These are phyloP conservation scores for Halichondria panicea DNA, from an alignment of 37 sponge, comb jelly and placozoan species.

Conservation along the genomic window DNA sequence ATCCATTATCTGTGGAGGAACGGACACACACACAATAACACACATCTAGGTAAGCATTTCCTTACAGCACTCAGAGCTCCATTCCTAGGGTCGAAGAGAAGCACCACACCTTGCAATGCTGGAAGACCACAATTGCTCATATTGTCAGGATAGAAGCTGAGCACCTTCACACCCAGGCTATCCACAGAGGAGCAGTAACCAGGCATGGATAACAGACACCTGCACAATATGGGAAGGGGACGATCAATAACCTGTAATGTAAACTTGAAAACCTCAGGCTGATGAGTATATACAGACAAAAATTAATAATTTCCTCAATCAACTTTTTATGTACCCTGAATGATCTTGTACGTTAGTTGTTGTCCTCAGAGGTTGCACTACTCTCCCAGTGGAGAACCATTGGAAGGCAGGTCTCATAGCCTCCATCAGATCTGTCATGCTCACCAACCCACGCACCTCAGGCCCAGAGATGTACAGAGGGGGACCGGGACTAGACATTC, in stretches of 20 bases:
- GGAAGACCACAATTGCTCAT: constrained; percentile 46
- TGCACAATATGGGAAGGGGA: constrained; percentile 1
- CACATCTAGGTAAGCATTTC: too few species aligned
- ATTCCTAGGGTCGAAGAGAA: constrained; percentile 63
- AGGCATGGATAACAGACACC: constrained; percentile 76
- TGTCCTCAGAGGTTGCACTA: constrained; percentile 76
- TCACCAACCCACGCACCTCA: constrained; percentile 40
- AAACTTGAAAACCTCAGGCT: too few species aligned
- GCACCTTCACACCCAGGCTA: constrained; percentile 70
- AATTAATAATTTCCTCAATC: too few species aligned
- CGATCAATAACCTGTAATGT: too few species aligned
- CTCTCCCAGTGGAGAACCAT: constrained; percentile 53
- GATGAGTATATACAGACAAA: too few species aligned
- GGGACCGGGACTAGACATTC: too few species aligned
- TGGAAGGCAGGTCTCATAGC: constrained; percentile 40
- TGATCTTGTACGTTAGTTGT: constrained; percentile 44
- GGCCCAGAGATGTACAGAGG: constrained; percentile 53
- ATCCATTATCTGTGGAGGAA: constrained; percentile 91
- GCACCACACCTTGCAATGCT: constrained; percentile 62
- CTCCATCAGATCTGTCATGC: constrained; percentile 54
- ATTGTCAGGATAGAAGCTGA: constrained; percentile 72
- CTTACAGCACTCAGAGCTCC: constrained; percentile 74
- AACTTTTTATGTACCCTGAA: too few species aligned
- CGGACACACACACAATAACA: too few species aligned
- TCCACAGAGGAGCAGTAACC: constrained; percentile 36